These are phyloP conservation scores for Botia kubotai DNA, from an alignment of 2,797 vertebrate species.

Conservation along the genomic window DNA sequence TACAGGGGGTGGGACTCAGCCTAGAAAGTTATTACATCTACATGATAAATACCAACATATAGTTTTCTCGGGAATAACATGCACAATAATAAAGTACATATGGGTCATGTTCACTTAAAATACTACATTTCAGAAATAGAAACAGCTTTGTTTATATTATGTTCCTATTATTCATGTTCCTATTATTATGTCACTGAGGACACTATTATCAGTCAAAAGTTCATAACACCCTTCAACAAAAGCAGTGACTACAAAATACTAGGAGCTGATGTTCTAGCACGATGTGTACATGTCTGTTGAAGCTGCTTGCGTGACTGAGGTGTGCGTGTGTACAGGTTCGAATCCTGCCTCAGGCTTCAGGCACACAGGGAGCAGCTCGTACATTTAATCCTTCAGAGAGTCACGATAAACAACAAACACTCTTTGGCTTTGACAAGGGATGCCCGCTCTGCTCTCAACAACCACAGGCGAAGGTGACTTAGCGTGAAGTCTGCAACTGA, in stretches of 20 bases:
- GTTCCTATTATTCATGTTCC: not conserved
- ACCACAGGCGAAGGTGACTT: conserved; percentile 29
- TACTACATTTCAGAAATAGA: not conserved
- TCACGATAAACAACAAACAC: conserved; percentile 69
- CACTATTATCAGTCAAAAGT: not conserved
- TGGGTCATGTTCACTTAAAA: not conserved
- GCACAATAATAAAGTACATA: not conserved
- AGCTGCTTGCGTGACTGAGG: conserved; percentile 79
- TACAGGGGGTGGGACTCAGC: too few species aligned
- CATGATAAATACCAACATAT: not conserved
- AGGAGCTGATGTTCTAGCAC: conserved; percentile 62
- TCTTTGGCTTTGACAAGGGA: conserved; percentile 58
- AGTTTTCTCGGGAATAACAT: not conserved
- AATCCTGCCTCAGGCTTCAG: conserved; percentile 77
- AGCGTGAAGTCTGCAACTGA: conserved; percentile 11
- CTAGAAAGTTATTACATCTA: not conserved
- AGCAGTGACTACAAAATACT: conserved; percentile 32
- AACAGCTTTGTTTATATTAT: too few species aligned
- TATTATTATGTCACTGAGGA: not conserved
- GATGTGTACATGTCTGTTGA: conserved; percentile 62
- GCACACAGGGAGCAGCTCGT: conserved; percentile 70
- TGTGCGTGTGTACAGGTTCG: conserved; percentile 77
- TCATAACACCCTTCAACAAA: conserved; percentile 24
- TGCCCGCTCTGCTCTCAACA: conserved; percentile 50
- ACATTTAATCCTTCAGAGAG: conserved; percentile 75